Evolutionary conservation across 2,113 vertebrate genomes (phyloP).

Genomic region (Tiliqua scincoides): DNA sequence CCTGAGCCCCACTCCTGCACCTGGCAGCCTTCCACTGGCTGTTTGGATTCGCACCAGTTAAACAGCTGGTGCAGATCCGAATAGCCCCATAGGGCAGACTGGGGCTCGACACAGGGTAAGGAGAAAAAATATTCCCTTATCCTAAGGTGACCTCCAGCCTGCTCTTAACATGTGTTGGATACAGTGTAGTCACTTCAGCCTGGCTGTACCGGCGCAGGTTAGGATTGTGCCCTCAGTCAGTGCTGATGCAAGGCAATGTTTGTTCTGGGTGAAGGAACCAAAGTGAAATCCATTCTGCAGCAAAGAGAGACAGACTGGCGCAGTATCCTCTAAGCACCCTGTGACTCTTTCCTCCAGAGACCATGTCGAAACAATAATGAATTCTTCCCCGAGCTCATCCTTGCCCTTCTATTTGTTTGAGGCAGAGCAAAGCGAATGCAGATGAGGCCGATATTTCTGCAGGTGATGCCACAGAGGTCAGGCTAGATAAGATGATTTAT

Average conservation of each 20-base stretch:
- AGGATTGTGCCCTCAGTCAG: no score
- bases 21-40: no score
- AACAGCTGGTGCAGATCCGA: no score
- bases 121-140: no score
- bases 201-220: no score
- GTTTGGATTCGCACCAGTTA: no score
- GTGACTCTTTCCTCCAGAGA: constrained; percentile 33
- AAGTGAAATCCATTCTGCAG: constrained; percentile 35
- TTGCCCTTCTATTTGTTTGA: constrained; percentile 17
- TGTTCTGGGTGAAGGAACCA: constrained; percentile 33
- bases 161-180: no score
- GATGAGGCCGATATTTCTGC: constrained; percentile 55
- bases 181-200: no score
- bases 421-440: constrained; percentile 41
- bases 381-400: constrained; percentile 38
- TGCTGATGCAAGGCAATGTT: constrained; percentile 8
- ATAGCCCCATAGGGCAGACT: no score
- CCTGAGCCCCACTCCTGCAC: no score
- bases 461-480: constrained; percentile 45
- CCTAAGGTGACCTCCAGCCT: no score
- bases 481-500: constrained; percentile 53
- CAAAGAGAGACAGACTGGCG: not conserved
- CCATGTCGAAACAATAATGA: constrained; percentile 30
- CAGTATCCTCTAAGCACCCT: constrained; percentile 6
- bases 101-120: no score